Percentiles rank a stretch among this genome's conserved stretches.
Conservation (phyloP, 2,113 vertebrate species). For the Speoplatyrhinus poulsoni region DNA sequence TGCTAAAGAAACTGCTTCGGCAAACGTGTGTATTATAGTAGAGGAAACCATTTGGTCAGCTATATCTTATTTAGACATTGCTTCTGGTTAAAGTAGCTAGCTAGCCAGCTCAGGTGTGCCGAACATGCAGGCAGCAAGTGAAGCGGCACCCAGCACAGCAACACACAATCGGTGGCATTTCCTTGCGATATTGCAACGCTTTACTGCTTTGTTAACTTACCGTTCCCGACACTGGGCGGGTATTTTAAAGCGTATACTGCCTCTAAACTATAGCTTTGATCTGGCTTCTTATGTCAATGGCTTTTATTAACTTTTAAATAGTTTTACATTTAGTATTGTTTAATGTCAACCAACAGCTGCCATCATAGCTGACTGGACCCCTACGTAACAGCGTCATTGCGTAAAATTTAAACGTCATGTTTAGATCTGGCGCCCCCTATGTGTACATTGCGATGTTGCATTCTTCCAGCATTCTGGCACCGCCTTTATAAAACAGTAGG, state of each 20-base stretch:
- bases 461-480: neutral
- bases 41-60: neutral
- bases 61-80: neutral
- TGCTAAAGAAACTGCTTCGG: neutral
- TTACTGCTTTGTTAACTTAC: conserved; percentile 68
- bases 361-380: conserved; percentile 62
- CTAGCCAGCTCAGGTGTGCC: conserved; percentile 9
- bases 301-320: conserved; percentile 74
- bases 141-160: conserved; percentile 11
- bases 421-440: neutral
- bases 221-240: conserved; percentile 67
- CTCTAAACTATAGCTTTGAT: conserved; percentile 48
- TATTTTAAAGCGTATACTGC: conserved; percentile 59
- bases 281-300: conserved; percentile 48
- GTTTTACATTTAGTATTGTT: conserved; percentile 66
- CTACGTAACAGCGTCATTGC: conserved; percentile 66
- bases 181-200: conserved; percentile 44
- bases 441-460: neutral
- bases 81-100: neutral
- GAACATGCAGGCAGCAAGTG: conserved; percentile 11
- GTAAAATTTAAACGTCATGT: conserved; percentile 41
- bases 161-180: conserved; percentile 30
- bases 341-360: conserved; percentile 76
- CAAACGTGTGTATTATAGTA: conserved; percentile 1
- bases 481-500: neutral